Percentiles rank a stretch among this genome's conserved stretches.
Conservation (phyloP, 2,113 vertebrate species). For the Eudorcas thomsonii region DNA sequence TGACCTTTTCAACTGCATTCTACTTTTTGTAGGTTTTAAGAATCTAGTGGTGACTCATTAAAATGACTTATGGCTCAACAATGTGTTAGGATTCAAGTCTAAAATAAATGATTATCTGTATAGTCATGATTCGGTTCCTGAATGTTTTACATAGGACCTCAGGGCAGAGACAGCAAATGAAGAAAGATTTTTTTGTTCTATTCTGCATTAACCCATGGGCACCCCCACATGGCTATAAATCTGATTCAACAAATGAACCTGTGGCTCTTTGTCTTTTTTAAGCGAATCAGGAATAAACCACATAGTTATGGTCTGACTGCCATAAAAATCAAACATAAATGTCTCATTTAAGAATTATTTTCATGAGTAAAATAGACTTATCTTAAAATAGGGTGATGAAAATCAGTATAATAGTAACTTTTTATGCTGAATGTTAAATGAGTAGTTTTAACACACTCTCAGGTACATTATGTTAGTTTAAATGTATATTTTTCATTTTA, state of each 20-base stretch:
- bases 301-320: slow-evolving; percentile 27
- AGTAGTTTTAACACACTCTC: background rate
- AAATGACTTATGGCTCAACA: background rate
- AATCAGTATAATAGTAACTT: slow-evolving; percentile 25
- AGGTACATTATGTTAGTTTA: background rate
- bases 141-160: background rate
- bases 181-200: background rate
- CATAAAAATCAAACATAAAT: slow-evolving; percentile 50
- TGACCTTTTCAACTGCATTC: background rate
- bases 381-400: slow-evolving; percentile 26
- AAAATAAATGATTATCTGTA: background rate
- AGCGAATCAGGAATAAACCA: background rate
- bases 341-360: slow-evolving; percentile 43
- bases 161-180: background rate
- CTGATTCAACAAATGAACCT: background rate
- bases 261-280: background rate
- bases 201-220: fast-evolving
- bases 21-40: background rate
- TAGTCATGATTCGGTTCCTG: background rate
- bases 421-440: slow-evolving; percentile 18
- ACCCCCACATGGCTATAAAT: background rate
- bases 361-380: slow-evolving; percentile 12
- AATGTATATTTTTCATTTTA: slow-evolving; percentile 29
- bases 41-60: background rate
- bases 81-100: background rate